These are phyloP conservation scores for Rambutsinella grinnellia DNA, from an alignment of 2,888 invertebrate genomes.

Conservation along the genomic window DNA sequence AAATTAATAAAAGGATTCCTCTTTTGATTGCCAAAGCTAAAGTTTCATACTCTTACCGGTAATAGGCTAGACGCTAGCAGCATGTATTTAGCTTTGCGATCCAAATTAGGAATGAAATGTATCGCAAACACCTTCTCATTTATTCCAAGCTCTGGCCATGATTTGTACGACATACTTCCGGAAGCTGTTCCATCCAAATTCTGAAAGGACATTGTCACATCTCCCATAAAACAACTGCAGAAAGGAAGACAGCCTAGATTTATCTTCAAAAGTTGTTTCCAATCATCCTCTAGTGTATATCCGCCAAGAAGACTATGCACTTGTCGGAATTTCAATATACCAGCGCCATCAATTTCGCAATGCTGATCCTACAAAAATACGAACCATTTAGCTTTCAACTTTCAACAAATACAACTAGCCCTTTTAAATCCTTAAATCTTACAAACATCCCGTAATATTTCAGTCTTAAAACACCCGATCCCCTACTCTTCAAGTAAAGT, in stretches of 20 bases:
- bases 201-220: conserved; percentile 37
- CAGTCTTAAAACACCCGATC: conserved; percentile 47
- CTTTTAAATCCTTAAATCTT: conserved; percentile 3
- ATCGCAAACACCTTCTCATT: conserved; percentile 50
- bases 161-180: conserved; percentile 51
- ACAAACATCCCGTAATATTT: conserved; percentile 48
- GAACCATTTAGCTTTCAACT: background rate
- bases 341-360: conserved; percentile 55
- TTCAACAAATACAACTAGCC: background rate
- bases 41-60: conserved; percentile 43
- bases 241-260: conserved; percentile 45
- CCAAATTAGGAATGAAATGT: conserved; percentile 59
- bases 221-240: conserved; percentile 49
- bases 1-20: too few relatives aligned
- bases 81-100: conserved; percentile 60
- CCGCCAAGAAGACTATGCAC: conserved; percentile 44
- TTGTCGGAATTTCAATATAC: conserved; percentile 52
- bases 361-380: conserved; percentile 42
- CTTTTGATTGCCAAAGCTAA: background rate
- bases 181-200: conserved; percentile 57
- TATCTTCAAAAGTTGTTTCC: conserved; percentile 47
- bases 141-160: conserved; percentile 53
- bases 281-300: conserved; percentile 48
- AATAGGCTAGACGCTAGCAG: conserved; percentile 51
- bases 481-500: conserved; percentile 32